phyloP scores from a whole-genome alignment of 2,797 vertebrate genomes.

The Picus viridis region DNA sequence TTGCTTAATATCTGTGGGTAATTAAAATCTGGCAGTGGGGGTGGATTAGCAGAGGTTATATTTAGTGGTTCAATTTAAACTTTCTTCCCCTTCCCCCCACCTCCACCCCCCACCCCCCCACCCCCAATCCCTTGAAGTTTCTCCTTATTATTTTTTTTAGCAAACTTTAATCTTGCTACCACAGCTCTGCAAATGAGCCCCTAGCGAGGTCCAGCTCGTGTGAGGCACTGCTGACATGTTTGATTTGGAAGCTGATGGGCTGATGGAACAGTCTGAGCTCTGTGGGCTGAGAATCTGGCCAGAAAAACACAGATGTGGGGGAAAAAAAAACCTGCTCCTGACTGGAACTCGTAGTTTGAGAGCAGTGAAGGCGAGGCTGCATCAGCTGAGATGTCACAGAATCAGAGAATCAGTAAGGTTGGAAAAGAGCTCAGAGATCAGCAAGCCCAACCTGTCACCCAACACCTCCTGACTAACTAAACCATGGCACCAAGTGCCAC shows the following conservation, averaged over 20 bases:
- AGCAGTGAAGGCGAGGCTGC: background rate
- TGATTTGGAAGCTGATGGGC: background rate
- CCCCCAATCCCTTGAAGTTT: background rate
- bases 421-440: too few relatives aligned
- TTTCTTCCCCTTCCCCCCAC: background rate
- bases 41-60: constrained; percentile 18
- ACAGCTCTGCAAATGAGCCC: background rate
- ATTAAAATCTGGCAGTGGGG: constrained; percentile 35
- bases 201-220: background rate
- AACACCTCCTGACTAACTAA: too few relatives aligned
- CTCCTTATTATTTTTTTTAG: constrained; percentile 8
- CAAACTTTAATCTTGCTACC: constrained; percentile 12
- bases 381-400: background rate
- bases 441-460: too few relatives aligned
- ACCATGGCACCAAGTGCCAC: too few relatives aligned
- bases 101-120: too few relatives aligned
- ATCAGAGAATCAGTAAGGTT: too few relatives aligned
- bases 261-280: background rate
- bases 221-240: background rate
- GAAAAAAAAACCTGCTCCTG: background rate
- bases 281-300: background rate
- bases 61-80: background rate
- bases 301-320: background rate
- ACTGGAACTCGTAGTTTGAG: background rate
- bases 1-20: background rate